Conservation (phyloP, 2,888 invertebrate species). For the Caenorhabditis sp. region DNA sequence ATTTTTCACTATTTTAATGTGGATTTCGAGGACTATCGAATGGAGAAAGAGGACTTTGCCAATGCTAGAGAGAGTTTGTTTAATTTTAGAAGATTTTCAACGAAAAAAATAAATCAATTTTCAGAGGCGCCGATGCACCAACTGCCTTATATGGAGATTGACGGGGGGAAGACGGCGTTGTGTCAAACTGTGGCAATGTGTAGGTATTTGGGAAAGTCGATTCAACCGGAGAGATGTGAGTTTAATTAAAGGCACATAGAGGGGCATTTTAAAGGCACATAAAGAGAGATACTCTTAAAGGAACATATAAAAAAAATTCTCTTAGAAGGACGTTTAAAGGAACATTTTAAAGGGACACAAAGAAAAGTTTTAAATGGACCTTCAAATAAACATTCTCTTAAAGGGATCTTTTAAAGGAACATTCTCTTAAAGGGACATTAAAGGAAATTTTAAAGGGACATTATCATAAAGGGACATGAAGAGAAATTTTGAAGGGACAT, state of each 20-base stretch:
- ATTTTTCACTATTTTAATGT: constrained; percentile 32
- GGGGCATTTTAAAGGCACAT: too few relatives aligned
- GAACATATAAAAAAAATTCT: too few relatives aligned
- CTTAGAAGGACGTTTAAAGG: too few relatives aligned
- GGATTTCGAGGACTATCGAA: constrained; percentile 41
- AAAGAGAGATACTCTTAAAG: too few relatives aligned
- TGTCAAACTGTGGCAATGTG: constrained; percentile 44
- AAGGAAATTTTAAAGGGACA: too few relatives aligned
- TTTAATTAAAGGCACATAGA: neutral
- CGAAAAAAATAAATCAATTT: neutral
- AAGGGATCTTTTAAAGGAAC: too few relatives aligned
- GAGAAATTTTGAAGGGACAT: too few relatives aligned
- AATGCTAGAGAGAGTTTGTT: constrained; percentile 27
- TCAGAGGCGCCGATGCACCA: constrained; percentile 43
- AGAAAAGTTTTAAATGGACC: too few relatives aligned
- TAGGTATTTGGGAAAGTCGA: constrained; percentile 40
- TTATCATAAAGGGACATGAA: too few relatives aligned
- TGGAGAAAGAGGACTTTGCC: constrained; percentile 24
- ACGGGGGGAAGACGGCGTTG: constrained; percentile 38
- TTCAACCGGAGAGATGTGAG: constrained; percentile 35
- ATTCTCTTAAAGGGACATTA: too few relatives aligned
- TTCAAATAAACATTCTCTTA: too few relatives aligned
- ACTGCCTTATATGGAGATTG: constrained; percentile 37
- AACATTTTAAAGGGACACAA: too few relatives aligned
- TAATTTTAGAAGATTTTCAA: neutral